Evolutionary conservation across 2,888 invertebrate genomes (phyloP), one percentile per base, ranked within the genome.

Genomic region (Linnaemya vulpina): DNA sequence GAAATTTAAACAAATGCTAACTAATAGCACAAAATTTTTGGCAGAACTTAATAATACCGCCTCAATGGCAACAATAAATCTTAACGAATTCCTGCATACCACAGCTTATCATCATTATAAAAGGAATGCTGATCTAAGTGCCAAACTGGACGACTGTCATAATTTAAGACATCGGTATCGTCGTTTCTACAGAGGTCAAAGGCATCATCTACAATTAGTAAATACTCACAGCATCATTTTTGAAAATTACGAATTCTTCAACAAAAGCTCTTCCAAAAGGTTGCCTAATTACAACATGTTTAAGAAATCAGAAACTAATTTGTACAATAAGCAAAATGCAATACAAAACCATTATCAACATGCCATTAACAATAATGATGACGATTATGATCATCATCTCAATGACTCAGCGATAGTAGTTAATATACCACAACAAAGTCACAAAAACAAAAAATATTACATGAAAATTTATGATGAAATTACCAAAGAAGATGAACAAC

Each of bases 391-490:
- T 17, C 13, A 35, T 46, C 38, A 35, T 8, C 49, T 9, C 15
- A 38, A 62, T 70, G 51, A 62, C 7, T 70, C 51, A 62, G 40
- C 43, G n/a, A 15, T 11, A 43, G 7, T 49, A 30, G 43, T 30
- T 7, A 38, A 20, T 53, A 51, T 51, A 51, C 13, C 17, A 25
- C 60, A 46, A 43, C 11, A 62, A 30, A 70, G 17, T 17, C 20
- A 49, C 38, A 35, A 71, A 43, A 53, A 53, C 9, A 43, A 53
- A 10, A 51, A 17, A 22, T 15, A 17, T n/a, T 8, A 13, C 10
- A 63, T 78, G 35, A 43, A 40, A 11, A 38, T 65, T 63, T n/a
- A 55, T 71, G 55, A 63, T 49, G 55, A 68, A 25, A 77, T 15
- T 8, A 2, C 10, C 35, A 73, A 73, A 35, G 30, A 53, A 63